Percentiles rank a stretch among this genome's conserved stretches.
Evolutionary conservation across 2,113 vertebrate species (phyloP).

Genomic region (Lathamus discolor): DNA sequence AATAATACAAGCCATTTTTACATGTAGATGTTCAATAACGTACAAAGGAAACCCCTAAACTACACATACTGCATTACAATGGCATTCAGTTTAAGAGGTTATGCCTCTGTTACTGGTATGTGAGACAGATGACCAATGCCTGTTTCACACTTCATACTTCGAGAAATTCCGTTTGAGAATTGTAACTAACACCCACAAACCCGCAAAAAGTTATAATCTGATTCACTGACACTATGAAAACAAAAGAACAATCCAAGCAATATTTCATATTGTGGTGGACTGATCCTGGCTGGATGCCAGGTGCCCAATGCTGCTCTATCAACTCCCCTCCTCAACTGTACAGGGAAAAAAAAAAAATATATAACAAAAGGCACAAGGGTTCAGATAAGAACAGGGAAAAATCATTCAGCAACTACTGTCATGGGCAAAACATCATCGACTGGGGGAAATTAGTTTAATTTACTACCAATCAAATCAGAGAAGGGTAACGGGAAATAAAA

Average conservation of each 20-base stretch:
- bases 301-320: background rate
- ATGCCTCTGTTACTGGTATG: background rate
- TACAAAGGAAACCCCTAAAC: background rate
- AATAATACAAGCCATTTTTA: background rate
- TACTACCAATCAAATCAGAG: background rate
- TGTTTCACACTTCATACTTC: background rate
- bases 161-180: background rate
- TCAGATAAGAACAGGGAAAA: background rate
- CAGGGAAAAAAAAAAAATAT: background rate
- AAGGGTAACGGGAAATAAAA: background rate
- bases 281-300: background rate
- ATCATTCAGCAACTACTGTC: background rate
- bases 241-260: background rate
- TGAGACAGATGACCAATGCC: background rate
- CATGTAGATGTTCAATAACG: background rate
- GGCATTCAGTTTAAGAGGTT: background rate
- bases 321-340: background rate
- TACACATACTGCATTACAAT: background rate
- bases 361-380: background rate
- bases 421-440: background rate
- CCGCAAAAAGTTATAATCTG: accelerated
- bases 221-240: background rate
- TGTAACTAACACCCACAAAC: background rate
- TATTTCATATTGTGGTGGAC: background rate
- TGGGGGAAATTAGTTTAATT: background rate